Conservation (phyloP, 2,113 vertebrate genomes). For the Larimichthys polyactis region DNA sequence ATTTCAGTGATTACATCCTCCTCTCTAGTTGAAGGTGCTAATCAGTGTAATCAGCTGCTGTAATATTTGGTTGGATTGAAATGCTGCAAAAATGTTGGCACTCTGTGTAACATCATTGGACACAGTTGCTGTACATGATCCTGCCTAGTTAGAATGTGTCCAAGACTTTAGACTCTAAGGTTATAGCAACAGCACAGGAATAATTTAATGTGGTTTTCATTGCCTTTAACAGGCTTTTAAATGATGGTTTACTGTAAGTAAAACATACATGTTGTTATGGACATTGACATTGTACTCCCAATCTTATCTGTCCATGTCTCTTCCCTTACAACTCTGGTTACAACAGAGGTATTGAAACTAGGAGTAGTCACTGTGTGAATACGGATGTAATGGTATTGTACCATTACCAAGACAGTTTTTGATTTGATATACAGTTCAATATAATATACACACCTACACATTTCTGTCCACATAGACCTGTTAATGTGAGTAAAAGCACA, state of each 20-base stretch:
- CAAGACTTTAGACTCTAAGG: not conserved
- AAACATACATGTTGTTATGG: not conserved
- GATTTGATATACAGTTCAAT: not conserved
- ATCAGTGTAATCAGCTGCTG: slow-evolving; percentile 57
- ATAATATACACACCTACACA: not conserved
- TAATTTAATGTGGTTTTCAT: not conserved
- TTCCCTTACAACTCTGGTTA: not conserved
- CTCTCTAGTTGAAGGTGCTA: slow-evolving; percentile 52
- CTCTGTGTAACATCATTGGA: slow-evolving; percentile 12
- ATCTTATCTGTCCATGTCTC: not conserved
- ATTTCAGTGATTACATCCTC: slow-evolving; percentile 55
- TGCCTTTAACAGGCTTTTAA: not conserved
- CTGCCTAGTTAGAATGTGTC: not conserved
- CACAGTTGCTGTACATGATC: slow-evolving; percentile 24
- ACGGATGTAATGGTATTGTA: not conserved
- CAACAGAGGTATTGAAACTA: not conserved
- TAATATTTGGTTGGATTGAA: slow-evolving; percentile 34
- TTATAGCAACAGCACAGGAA: not conserved
- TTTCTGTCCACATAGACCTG: not conserved
- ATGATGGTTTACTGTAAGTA: not conserved
- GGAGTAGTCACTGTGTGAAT: not conserved
- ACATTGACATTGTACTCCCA: too few species aligned
- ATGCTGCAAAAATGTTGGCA: slow-evolving; percentile 34
- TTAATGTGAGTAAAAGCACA: not conserved
- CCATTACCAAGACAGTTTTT: not conserved